Evolutionary conservation across 1,140 invertebrate genomes (phyloP).

Genomic region (Cydia strobilella): DNA sequence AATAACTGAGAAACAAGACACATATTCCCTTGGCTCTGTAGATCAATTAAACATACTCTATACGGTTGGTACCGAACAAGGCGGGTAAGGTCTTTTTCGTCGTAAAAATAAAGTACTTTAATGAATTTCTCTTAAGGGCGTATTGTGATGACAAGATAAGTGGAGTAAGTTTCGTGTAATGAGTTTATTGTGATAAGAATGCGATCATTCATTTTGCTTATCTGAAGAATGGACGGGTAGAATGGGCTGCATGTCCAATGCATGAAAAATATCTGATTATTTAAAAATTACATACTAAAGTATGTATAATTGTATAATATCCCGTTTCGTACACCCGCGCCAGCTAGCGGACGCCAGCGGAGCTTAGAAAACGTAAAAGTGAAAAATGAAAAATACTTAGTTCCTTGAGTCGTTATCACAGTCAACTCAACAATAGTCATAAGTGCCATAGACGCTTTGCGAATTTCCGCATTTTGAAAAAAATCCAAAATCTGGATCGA

Average conservation of each 20-base stretch:
- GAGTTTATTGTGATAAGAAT: not conserved
- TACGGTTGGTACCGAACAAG: not conserved
- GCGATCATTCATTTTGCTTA: not conserved
- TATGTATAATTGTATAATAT: too few relatives aligned
- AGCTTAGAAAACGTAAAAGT: too few relatives aligned
- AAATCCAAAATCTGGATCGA: too few relatives aligned
- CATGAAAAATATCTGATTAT: not conserved
- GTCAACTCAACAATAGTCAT: too few relatives aligned
- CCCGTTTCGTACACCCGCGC: too few relatives aligned
- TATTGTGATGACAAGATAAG: slow-evolving; percentile 1
- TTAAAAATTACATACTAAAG: not conserved
- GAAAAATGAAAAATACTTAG: too few relatives aligned
- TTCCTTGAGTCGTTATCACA: too few relatives aligned
- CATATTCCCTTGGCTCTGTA: not conserved
- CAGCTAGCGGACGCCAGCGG: too few relatives aligned
- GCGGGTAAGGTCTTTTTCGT: not conserved
- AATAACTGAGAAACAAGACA: not conserved
- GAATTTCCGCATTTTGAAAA: too few relatives aligned
- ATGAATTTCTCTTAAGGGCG: slow-evolving; percentile 11
- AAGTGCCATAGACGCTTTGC: too few relatives aligned
- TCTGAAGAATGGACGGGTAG: not conserved
- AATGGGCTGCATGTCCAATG: not conserved
- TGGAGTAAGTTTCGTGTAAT: not conserved
- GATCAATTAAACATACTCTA: slow-evolving; percentile 2
- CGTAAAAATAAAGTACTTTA: not conserved